Conservation (phyloP, 2,888 invertebrate species). For the Drosophila testacea region DNA sequence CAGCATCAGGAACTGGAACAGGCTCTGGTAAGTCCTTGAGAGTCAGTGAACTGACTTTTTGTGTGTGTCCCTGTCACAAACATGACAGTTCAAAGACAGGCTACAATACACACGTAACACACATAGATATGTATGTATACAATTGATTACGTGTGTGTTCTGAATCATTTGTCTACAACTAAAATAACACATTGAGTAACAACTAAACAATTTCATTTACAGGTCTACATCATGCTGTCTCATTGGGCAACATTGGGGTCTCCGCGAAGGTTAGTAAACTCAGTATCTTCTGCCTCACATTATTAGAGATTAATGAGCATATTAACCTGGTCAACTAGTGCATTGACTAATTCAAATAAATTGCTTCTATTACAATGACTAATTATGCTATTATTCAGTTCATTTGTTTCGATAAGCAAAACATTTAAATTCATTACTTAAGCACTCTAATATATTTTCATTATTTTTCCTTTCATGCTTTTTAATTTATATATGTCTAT, state of each 20-base stretch:
- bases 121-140: constrained; percentile 28
- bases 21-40: constrained; percentile 75
- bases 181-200: constrained; percentile 20
- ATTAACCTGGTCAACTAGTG: constrained; percentile 1
- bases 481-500: background rate
- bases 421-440: background rate
- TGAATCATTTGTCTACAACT: constrained; percentile 49
- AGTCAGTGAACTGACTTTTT: constrained; percentile 52
- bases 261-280: constrained; percentile 82
- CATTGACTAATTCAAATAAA: constrained; percentile 11
- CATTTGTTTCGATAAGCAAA: background rate
- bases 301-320: constrained; percentile 17
- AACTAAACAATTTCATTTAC: constrained; percentile 63
- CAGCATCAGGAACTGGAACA: constrained; percentile 42
- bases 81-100: constrained; percentile 58
- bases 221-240: constrained; percentile 85
- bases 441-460: background rate
- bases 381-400: constrained; percentile 13
- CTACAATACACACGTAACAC: constrained; percentile 29
- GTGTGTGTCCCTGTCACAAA: constrained; percentile 27
- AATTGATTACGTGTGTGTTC: constrained; percentile 33
- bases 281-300: constrained; percentile 10
- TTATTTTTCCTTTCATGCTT: background rate
- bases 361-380: constrained; percentile 11
- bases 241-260: constrained; percentile 85